Evolutionary conservation across 1,140 invertebrate genomes (phyloP), one percentile per base, ranked within the genome.

Genomic region (Drosophila guanche): DNA sequence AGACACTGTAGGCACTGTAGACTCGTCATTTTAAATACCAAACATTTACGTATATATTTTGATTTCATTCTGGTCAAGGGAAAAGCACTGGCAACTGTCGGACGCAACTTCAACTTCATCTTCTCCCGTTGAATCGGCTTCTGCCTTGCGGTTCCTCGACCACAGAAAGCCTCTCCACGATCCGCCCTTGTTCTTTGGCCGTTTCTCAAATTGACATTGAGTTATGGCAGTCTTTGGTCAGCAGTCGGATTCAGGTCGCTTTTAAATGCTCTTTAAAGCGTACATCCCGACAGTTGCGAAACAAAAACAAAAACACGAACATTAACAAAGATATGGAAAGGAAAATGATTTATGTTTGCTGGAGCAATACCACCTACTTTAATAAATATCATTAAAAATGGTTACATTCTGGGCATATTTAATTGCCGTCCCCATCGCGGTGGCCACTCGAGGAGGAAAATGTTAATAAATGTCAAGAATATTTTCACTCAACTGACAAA

Each of bases 401-500:
- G 25, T 46, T 40, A 56, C 22, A 41, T 33, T 42, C 27, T 51
- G 53, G 56, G 58, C 47, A 79, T 79, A 59, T 84, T 84, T 84
- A 84, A 84, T 84, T 86, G 81, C 65, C 57, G 74, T 12, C 29
- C 20, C 27, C 12, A n/a, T n/a, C n/a, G n/a, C 48, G 22, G 25
- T 29, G 2, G 22, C 25, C 25, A 27, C 33, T 37, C 33, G 10
- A 37, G 29, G 1, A 37, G 46, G 46, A 62, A 75, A 88, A 83
- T 88, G 78, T 79, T 88, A 88, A 88, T 88, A 88, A 88, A 88
- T 88, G 83, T 88, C 83, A 88, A 76, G 80, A 88, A 46, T 61
- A 46, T 69, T 88, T 88, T 62, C 78, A 76, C 77, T 78, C 66
- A 75, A 71, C 81, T 75, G 69, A 75, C 77, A 84, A 75, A 76